Evolutionary conservation across 37 sponge, comb jelly and placozoan genomes (phyloP), one percentile per base, ranked within the genome.

Genomic region (Halichondria panicea): DNA sequence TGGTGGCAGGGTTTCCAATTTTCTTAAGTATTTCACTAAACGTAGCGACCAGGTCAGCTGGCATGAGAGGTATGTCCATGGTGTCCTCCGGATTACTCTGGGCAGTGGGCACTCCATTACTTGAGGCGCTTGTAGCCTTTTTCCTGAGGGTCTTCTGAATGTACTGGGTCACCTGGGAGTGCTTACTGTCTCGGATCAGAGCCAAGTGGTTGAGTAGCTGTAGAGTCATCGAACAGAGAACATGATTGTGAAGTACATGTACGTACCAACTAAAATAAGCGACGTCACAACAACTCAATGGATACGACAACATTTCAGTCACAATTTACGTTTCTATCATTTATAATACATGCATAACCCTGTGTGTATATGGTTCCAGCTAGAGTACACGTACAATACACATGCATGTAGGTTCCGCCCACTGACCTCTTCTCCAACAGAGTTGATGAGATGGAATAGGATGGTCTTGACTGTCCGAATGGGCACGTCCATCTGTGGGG

Each of bases 381-480:
- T n/a, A n/a, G n/a, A n/a, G n/a, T n/a, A n/a, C n/a, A n/a, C n/a
- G n/a, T n/a, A n/a, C n/a, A n/a, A n/a, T n/a, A n/a, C n/a, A n/a
- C n/a, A 48, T 11, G 52, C 13, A 15, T 11, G 44, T 42, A n/a
- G n/a, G n/a, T n/a, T n/a, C n/a, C n/a, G n/a, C n/a, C n/a, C n/a
- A n/a, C 45, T 25, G 4, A 82, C 82, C 88, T 89, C 67, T 36
- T 62, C 13, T 32, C 90, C 90, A 40, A 80, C 25, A 0, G 69
- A 63, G 34, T 78, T 79, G 21, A 79, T 90, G 13, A 93, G 50
- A 55, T 85, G 91, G 71, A 82, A 93, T 28, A 96, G 74, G 9
- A 96, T 69, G 18, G 97, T 96, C 74, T 90, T 96, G 27, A 89
- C 86, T 40, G 97, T 96, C n/a, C 93, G 74, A 48, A 63, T 84